Percentiles rank a stretch among this genome's conserved stretches.
phyloP scores from a whole-genome alignment of 2,888 invertebrate species.

The Parapristionchus giblindavisi region DNA sequence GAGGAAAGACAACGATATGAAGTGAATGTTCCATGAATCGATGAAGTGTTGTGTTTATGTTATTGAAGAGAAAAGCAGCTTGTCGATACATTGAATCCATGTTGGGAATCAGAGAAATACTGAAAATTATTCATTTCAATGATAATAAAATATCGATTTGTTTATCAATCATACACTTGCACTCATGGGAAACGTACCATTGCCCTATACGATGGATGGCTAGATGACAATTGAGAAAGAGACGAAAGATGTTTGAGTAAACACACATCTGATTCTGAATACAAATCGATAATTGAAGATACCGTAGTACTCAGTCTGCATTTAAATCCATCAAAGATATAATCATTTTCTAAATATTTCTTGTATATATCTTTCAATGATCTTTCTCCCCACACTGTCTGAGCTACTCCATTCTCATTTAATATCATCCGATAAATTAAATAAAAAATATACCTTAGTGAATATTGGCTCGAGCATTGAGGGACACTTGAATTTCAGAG shows the following conservation, averaged over 20 bases:
- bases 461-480: slow-evolving; percentile 33
- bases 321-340: background rate
- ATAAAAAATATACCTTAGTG: slow-evolving; percentile 22
- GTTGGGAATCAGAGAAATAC: too few relatives aligned
- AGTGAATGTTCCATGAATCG: background rate
- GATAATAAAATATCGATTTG: background rate
- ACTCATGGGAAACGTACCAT: background rate
- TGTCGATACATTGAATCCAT: background rate
- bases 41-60: slow-evolving; percentile 18
- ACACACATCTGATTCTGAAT: slow-evolving; percentile 25
- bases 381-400: background rate
- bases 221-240: slow-evolving; percentile 37
- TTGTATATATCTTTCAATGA: too few relatives aligned
- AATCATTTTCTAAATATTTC: too few relatives aligned
- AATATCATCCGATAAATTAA: background rate
- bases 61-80: slow-evolving; percentile 9
- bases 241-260: slow-evolving; percentile 38
- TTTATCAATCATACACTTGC: too few relatives aligned
- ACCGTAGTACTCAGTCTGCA: background rate
- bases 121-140: background rate
- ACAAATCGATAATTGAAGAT: background rate
- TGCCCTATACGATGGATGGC: slow-evolving; percentile 17
- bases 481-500: slow-evolving; percentile 34
- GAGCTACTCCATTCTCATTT: too few relatives aligned
- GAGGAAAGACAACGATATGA: slow-evolving; percentile 8